phyloP scores from a whole-genome alignment of 2,113 vertebrate genomes.

The Hypocryptadius cinnamomeus region DNA sequence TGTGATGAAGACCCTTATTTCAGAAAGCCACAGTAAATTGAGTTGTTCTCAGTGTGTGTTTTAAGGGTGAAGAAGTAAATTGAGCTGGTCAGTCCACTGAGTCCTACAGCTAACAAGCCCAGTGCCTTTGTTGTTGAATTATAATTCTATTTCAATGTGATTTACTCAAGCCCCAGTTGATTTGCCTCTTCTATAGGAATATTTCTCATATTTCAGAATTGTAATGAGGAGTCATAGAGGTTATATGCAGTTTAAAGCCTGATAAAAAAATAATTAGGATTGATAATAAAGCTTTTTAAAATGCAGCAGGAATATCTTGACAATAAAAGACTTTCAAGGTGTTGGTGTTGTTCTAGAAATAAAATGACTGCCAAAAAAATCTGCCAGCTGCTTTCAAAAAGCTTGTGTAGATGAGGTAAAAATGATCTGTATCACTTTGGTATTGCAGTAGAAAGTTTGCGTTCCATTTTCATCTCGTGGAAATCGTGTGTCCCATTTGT shows the following conservation, averaged over 20 bases:
- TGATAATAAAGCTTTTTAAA: neutral
- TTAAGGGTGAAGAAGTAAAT: neutral
- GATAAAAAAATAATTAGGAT: conserved; percentile 16
- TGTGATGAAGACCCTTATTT: neutral
- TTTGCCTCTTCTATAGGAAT: neutral
- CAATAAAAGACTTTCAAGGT: neutral
- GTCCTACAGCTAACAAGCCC: neutral
- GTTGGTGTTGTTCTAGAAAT: neutral
- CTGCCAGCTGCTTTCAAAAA: neutral
- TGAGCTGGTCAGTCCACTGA: neutral
- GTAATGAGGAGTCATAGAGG: neutral
- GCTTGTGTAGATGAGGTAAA: neutral
- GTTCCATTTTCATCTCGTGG: neutral
- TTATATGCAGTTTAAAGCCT: neutral
- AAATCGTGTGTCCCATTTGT: neutral
- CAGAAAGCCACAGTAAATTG: neutral
- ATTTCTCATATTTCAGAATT: neutral
- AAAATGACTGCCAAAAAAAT: neutral
- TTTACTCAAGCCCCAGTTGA: neutral
- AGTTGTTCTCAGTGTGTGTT: neutral
- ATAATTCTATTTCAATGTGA: neutral
- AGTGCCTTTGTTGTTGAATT: neutral
- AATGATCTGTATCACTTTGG: neutral
- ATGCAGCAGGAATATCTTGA: neutral
- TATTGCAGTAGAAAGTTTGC: neutral